phyloP scores from a whole-genome alignment of 1,140 invertebrate species.

The Lethocerus indicus region DNA sequence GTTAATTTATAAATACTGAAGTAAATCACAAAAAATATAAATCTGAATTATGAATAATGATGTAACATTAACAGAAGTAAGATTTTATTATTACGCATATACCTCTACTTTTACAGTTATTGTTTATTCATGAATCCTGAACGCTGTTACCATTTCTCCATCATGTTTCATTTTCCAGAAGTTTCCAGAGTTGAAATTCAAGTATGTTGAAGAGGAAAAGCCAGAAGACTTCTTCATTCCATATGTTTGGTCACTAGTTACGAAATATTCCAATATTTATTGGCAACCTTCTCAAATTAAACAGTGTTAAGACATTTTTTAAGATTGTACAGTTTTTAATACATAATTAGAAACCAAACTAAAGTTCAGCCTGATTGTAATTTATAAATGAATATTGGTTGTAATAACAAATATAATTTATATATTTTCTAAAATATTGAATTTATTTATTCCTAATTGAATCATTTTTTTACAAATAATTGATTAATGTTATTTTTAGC shows the following conservation, averaged over 20 bases:
- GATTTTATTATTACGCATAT: not conserved
- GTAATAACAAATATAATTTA: no score
- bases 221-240: conserved; percentile 99
- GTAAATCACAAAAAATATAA: not conserved
- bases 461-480: no score
- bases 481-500: no score
- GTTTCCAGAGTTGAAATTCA: conserved; percentile 97
- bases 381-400: no score
- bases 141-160: not conserved
- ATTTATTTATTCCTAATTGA: no score
- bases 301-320: no score
- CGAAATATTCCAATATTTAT: no score
- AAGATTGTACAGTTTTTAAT: no score
- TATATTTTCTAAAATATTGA: no score
- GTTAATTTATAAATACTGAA: conserved; percentile 30
- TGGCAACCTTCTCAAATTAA: no score
- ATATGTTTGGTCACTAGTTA: conserved; percentile 91
- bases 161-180: conserved; percentile 45
- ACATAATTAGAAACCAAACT: no score
- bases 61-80: not conserved
- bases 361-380: no score
- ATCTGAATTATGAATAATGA: not conserved
- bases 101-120: not conserved
- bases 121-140: not conserved
- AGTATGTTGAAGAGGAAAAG: conserved; percentile 96